Conservation (phyloP, 2,797 vertebrate species). For the Sitta carolinensis region DNA sequence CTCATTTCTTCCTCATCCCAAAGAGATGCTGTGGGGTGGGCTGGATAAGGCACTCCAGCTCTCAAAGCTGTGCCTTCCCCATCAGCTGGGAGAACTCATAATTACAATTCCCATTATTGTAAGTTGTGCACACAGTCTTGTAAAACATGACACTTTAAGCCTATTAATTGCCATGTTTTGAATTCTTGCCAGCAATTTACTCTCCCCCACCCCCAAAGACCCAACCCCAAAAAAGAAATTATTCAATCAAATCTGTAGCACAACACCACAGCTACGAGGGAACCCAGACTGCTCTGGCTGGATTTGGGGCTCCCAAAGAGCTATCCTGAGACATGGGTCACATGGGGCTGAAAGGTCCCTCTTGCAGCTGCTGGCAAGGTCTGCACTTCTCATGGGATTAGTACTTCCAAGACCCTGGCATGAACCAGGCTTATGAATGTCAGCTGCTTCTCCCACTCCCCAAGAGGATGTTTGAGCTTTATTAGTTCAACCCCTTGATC, state of each 20-base stretch:
- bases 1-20: not conserved
- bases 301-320: not conserved
- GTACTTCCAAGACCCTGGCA: not conserved
- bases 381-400: not conserved
- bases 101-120: constrained; percentile 31
- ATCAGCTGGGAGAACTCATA: not conserved
- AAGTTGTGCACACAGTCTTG: constrained; percentile 30
- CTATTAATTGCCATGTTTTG: constrained; percentile 34
- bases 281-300: not conserved
- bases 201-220: not conserved
- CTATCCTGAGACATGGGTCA: not conserved
- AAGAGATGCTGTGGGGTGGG: not conserved
- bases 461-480: not conserved
- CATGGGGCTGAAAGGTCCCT: not conserved
- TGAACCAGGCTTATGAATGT: not conserved
- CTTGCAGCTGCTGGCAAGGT: not conserved
- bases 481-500: not conserved
- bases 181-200: constrained; percentile 13
- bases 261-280: not conserved
- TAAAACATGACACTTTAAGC: constrained; percentile 58
- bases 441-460: not conserved
- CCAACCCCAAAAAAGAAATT: not conserved
- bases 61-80: not conserved
- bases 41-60: not conserved
- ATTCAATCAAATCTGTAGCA: not conserved